A percentile compares a stretch with the other conserved stretches of the same genome.
Conservation (phyloP, 2,113 vertebrate species). For the Sylvicapra grimmia region DNA sequence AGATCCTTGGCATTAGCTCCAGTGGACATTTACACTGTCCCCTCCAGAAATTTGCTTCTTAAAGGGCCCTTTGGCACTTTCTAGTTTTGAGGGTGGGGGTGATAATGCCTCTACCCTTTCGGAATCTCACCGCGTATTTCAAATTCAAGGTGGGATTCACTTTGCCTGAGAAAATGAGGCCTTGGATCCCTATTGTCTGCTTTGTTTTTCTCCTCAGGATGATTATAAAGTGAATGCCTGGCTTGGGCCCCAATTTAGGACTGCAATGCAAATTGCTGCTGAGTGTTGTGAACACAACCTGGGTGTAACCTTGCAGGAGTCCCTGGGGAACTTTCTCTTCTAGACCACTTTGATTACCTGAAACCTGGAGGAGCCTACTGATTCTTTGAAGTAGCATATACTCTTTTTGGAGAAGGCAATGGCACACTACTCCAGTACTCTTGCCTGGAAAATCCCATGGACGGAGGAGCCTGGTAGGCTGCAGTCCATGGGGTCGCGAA, state of each 20-base stretch:
- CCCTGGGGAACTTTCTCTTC: background rate
- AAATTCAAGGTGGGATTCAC: conserved; percentile 56
- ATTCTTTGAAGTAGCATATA: background rate
- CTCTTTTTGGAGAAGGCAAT: background rate
- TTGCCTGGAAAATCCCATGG: no score
- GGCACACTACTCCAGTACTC: no score
- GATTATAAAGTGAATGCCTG: conserved; percentile 66
- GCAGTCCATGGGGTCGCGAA: no score
- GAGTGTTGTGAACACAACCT: background rate
- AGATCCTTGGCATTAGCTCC: background rate
- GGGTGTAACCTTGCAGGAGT: background rate
- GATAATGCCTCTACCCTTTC: conserved; percentile 23
- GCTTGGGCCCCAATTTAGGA: background rate
- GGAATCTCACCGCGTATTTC: conserved; percentile 59
- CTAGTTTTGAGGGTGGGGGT: conserved; percentile 16
- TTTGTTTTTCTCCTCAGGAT: conserved; percentile 58
- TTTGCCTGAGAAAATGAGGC: conserved; percentile 60
- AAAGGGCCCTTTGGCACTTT: conserved; percentile 17
- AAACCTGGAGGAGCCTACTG: background rate
- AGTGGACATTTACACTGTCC: background rate
- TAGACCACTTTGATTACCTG: background rate
- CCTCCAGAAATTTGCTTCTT: conserved; percentile 56
- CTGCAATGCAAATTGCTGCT: conserved; percentile 29
- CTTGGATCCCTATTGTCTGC: conserved; percentile 44
- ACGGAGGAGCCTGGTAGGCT: no score